Conservation (phyloP, 2,797 vertebrate genomes). For the Neosilurus mollespiculum region DNA sequence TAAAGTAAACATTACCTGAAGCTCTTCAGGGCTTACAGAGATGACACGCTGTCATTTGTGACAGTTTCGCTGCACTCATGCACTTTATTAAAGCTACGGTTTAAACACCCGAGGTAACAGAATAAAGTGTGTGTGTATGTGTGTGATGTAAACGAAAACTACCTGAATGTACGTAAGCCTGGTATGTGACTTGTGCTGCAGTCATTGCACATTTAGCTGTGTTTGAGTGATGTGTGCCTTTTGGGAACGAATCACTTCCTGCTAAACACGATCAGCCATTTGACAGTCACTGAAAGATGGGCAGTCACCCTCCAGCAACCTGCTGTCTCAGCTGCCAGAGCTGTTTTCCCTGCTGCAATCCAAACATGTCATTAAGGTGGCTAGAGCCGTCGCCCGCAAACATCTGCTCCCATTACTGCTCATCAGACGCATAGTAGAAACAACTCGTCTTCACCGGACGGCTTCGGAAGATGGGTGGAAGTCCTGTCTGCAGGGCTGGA, state of each 20-base stretch:
- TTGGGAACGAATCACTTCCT: constrained; percentile 8
- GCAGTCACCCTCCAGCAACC: constrained; percentile 39
- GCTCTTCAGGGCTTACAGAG: too few species aligned
- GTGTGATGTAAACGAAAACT: not conserved
- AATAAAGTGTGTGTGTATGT: not conserved
- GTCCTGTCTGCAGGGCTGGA: too few species aligned
- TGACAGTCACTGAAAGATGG: constrained; percentile 40
- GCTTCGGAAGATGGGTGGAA: constrained; percentile 6
- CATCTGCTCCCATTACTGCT: constrained; percentile 49
- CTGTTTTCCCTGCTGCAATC: constrained; percentile 50
- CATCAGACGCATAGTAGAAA: constrained; percentile 21
- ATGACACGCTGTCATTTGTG: not conserved
- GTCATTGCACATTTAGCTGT: constrained; percentile 14
- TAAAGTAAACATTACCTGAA: not conserved
- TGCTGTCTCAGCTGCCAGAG: constrained; percentile 50
- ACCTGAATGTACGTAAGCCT: not conserved
- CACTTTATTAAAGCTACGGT: not conserved
- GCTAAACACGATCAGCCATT: constrained; percentile 31
- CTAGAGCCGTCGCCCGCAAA: constrained; percentile 38
- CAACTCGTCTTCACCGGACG: constrained; percentile 25
- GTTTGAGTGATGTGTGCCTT: constrained; percentile 21
- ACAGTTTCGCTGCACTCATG: not conserved
- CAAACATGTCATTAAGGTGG: constrained; percentile 56
- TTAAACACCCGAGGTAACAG: not conserved
- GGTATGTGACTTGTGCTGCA: not conserved